A percentile compares a stretch with the other conserved stretches of the same genome.
phyloP scores from a whole-genome alignment of 2,113 vertebrate species.

The Dicaeum eximium region DNA sequence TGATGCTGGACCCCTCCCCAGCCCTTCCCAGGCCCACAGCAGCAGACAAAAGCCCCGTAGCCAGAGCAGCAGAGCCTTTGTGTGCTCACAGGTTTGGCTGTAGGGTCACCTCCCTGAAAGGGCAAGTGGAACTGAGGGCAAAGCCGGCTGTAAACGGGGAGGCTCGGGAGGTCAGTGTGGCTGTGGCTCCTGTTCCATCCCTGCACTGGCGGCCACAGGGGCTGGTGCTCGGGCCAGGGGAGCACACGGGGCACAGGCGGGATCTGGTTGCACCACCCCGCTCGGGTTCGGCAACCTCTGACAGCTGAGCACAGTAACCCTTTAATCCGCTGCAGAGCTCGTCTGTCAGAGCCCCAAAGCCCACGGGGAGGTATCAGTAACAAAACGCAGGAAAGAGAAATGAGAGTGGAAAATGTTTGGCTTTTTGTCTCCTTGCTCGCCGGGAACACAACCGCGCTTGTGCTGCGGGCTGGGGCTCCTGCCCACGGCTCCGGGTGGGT shows the following conservation, averaged over 20 bases:
- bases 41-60: background rate
- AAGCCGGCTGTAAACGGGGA: fast-evolving
- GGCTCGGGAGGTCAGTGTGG: background rate
- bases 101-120: background rate
- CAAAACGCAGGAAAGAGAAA: slow-evolving; percentile 61
- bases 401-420: slow-evolving; percentile 59
- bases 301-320: slow-evolving; percentile 67
- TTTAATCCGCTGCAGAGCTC: slow-evolving; percentile 64
- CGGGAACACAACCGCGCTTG: slow-evolving; percentile 22
- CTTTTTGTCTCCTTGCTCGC: slow-evolving; percentile 35
- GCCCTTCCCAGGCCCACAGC: fast-evolving
- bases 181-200: background rate
- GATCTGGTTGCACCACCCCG: slow-evolving; percentile 22
- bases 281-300: slow-evolving; percentile 25
- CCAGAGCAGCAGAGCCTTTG: fast-evolving
- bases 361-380: slow-evolving; percentile 59
- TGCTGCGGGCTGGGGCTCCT: background rate
- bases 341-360: slow-evolving; percentile 60
- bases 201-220: background rate
- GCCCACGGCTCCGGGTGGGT: fast-evolving
- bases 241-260: background rate
- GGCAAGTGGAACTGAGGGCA: background rate
- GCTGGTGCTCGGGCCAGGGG: background rate
- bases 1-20: background rate
- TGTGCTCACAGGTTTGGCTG: background rate